Evolutionary conservation across 2,113 vertebrate species (phyloP), one percentile per base, ranked within the genome.

Genomic region (Trachemys scripta): DNA sequence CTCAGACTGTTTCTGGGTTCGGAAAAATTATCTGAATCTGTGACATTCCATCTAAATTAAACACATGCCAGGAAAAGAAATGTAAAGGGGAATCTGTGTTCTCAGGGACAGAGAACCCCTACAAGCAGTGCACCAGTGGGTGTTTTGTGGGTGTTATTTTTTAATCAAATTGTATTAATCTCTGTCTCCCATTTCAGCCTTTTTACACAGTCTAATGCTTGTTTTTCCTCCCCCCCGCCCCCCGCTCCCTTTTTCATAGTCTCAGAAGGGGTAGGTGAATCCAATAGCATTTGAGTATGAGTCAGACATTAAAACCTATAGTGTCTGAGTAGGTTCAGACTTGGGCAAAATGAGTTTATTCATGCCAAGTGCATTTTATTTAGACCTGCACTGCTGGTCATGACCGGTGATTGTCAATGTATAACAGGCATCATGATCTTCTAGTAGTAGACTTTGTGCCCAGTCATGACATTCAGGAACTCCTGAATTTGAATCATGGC

Each of bases 391-490:
- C 29, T 56, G 62, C 92, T 53, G 56, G 54, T 92, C 31, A 0
- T 20, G 53, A 5, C 3, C 85, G 25, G 29, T 85, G n/a, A 81
- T 81, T 50, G 11, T 5, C 10, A 24, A 1, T 53, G 76, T n/a
- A 69, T n/a, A 82, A 53, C 80, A 85, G 91, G 1, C 91, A 85
- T 80, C 0, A 0, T 76, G 83, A 29, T 76, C 76, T 89, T 80
- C 80, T 92, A 56, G 56, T 91, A 56, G 56, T 82, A 93, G 93
- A 4, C 22, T 65, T 29, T 10, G 84, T 82, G 90, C 82, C 51
- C 27, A 27, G 90, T 3, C 92, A 56, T 79, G 87, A 92, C 88
- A 59, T 90, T 93, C 69, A 72, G 87, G 81, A 93, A 84, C 59
- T 3, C 49, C 31, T 79, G 80, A 1, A 1, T 31, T 27, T 19